Evolutionary conservation across 1,140 invertebrate genomes (phyloP).

Genomic region (Drosophila hydei): DNA sequence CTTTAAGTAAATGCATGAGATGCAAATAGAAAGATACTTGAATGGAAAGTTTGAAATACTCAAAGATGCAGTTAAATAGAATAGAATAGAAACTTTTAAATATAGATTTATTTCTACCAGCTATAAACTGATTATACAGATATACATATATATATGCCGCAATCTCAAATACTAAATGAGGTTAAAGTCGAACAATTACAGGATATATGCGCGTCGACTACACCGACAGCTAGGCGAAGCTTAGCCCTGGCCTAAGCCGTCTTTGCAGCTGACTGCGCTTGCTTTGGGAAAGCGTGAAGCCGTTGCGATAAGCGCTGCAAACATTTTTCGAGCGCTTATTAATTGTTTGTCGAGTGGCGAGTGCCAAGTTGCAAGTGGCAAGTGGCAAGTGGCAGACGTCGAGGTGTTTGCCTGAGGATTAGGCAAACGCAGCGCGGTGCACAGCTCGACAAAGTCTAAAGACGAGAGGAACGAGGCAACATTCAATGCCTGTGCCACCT

Average conservation of each 20-base stretch:
- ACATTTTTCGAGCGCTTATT: constrained; percentile 74
- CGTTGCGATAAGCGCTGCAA: constrained; percentile 71
- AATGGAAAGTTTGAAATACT: too few relatives aligned
- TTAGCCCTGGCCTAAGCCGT: neutral
- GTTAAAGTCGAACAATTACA: too few relatives aligned
- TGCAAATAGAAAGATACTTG: too few relatives aligned
- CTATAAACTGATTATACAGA: too few relatives aligned
- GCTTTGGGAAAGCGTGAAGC: constrained; percentile 51
- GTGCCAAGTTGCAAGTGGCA: constrained; percentile 30
- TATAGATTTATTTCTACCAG: too few relatives aligned
- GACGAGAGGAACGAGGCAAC: constrained; percentile 19
- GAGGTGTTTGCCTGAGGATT: constrained; percentile 59
- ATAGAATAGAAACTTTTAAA: too few relatives aligned
- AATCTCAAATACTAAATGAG: too few relatives aligned
- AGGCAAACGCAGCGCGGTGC: constrained; percentile 33
- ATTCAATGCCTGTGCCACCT: constrained; percentile 24
- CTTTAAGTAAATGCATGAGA: too few relatives aligned
- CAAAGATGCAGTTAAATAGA: too few relatives aligned
- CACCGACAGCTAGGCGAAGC: neutral
- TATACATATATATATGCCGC: too few relatives aligned
- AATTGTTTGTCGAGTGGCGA: constrained; percentile 71
- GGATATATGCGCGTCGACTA: neutral
- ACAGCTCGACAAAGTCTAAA: constrained; percentile 24
- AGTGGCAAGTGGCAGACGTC: constrained; percentile 2
- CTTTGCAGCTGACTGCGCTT: constrained; percentile 12